Conservation (phyloP, 2,888 invertebrate genomes). For the Lithophane leautieri region DNA sequence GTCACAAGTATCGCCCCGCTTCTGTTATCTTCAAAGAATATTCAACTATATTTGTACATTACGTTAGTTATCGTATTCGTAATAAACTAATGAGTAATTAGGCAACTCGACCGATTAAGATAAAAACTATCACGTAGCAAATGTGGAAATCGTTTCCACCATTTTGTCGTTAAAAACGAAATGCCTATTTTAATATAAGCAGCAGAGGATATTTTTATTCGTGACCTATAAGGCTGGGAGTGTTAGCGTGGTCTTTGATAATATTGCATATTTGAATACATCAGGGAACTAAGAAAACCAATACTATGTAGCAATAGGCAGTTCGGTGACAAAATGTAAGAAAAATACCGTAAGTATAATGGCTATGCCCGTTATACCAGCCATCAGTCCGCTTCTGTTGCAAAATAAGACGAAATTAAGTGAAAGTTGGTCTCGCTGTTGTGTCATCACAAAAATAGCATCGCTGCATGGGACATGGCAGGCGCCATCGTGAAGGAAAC, state of each 20-base stretch:
- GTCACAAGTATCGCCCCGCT: not conserved
- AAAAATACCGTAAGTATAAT: conserved; percentile 42
- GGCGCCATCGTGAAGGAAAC: conserved; percentile 53
- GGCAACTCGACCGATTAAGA: conserved; percentile 46
- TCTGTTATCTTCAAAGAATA: conserved; percentile 7
- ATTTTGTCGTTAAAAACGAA: conserved; percentile 14
- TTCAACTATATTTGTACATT: not conserved
- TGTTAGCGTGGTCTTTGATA: not conserved
- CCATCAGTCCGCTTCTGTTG: conserved; percentile 58
- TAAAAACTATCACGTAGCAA: conserved; percentile 25
- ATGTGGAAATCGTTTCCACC: conserved; percentile 7
- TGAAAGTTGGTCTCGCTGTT: conserved; percentile 72
- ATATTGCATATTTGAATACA: not conserved
- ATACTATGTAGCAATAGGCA: not conserved
- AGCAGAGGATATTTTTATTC: conserved; percentile 15
- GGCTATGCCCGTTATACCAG: conserved; percentile 38
- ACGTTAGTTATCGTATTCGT: conserved; percentile 5
- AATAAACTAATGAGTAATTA: conserved; percentile 29
- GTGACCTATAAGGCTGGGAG: not conserved
- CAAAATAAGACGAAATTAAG: conserved; percentile 70
- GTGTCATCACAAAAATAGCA: conserved; percentile 72
- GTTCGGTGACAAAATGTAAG: conserved; percentile 22
- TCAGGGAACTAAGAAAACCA: not conserved
- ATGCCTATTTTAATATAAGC: not conserved
- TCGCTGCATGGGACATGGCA: conserved; percentile 55